These are phyloP conservation scores for Galaxias olidus DNA, from an alignment of 2,797 vertebrate genomes.

Conservation along the genomic window DNA sequence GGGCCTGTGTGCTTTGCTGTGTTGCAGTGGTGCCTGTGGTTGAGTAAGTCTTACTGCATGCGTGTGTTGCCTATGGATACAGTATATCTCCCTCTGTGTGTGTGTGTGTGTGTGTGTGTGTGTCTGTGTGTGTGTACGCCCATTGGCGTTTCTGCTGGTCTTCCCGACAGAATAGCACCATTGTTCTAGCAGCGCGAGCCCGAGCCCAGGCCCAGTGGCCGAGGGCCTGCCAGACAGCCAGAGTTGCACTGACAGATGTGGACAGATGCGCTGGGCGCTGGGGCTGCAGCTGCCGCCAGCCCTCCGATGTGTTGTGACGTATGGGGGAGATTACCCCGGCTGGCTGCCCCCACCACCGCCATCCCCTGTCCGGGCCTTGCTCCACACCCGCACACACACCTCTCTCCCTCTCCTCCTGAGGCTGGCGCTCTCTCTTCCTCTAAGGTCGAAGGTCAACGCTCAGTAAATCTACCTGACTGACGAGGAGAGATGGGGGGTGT, in stretches of 20 bases:
- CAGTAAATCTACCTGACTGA: slow-evolving; percentile 62
- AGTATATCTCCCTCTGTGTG: too few species aligned
- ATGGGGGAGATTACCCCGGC: slow-evolving; percentile 56
- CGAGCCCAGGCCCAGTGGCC: slow-evolving; percentile 44
- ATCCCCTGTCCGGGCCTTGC: slow-evolving; percentile 12
- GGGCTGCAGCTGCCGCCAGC: slow-evolving; percentile 71
- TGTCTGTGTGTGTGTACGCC: slow-evolving; percentile 23
- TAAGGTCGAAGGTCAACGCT: slow-evolving; percentile 64
- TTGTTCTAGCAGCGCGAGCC: slow-evolving; percentile 58
- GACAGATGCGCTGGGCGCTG: slow-evolving; percentile 70
- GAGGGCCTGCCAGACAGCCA: slow-evolving; percentile 52
- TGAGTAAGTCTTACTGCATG: slow-evolving; percentile 31
- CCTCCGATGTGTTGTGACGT: slow-evolving; percentile 68
- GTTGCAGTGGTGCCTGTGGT: slow-evolving; percentile 57
- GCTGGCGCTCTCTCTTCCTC: slow-evolving; percentile 60
- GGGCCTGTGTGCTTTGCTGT: slow-evolving; percentile 45
- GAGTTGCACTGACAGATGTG: slow-evolving; percentile 73
- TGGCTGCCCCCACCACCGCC: slow-evolving; percentile 31
- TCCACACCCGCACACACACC: slow-evolving; percentile 35
- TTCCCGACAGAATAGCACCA: slow-evolving; percentile 52
- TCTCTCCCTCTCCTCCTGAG: slow-evolving; percentile 41
- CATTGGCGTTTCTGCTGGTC: slow-evolving; percentile 22
- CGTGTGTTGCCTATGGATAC: slow-evolving; percentile 29
- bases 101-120: slow-evolving; percentile 60
- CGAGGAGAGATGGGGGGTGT: slow-evolving; percentile 33